phyloP scores from a whole-genome alignment of 2,113 vertebrate genomes.

The Taurulus bubalis region DNA sequence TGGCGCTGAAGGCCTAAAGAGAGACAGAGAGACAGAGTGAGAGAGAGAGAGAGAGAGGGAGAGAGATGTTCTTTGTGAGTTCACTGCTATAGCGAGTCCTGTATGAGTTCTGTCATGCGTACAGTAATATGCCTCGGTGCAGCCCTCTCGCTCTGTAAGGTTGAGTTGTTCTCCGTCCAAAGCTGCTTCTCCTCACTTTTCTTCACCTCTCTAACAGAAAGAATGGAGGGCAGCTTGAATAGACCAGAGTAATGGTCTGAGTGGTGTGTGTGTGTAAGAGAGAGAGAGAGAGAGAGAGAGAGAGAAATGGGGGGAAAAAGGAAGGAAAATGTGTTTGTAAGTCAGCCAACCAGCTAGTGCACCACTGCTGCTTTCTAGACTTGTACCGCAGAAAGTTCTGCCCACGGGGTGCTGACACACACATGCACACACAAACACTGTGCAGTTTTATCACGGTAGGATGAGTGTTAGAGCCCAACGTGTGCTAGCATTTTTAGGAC shows the following conservation, averaged over 20 bases:
- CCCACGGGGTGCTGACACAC: slow-evolving; percentile 49
- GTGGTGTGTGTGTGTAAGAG: slow-evolving; percentile 28
- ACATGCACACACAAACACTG: background rate
- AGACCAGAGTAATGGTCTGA: slow-evolving; percentile 51
- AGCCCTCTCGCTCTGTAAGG: slow-evolving; percentile 13
- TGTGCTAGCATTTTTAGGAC: slow-evolving; percentile 26
- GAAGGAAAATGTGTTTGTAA: slow-evolving; percentile 20
- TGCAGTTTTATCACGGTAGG: slow-evolving; percentile 29
- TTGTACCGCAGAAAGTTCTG: slow-evolving; percentile 57
- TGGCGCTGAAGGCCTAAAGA: slow-evolving; percentile 7
- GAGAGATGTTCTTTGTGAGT: slow-evolving; percentile 63
- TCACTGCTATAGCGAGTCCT: slow-evolving; percentile 46
- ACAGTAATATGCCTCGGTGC: slow-evolving; percentile 53
- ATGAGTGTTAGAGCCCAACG: slow-evolving; percentile 31
- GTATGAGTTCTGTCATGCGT: slow-evolving; percentile 73
- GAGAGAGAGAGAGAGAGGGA: background rate
- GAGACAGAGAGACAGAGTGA: slow-evolving; percentile 10
- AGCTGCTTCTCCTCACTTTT: slow-evolving; percentile 53
- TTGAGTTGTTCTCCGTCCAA: slow-evolving; percentile 24
- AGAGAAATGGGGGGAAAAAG: background rate
- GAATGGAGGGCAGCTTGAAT: slow-evolving; percentile 48
- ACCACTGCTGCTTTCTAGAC: slow-evolving; percentile 71
- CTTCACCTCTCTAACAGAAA: slow-evolving; percentile 38
- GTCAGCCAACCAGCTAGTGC: slow-evolving; percentile 59
- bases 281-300: too few relatives aligned